Percentiles rank a stretch among this genome's conserved stretches.
phyloP scores from a whole-genome alignment of 2,113 vertebrate species.

The Salvelinus fontinalis region DNA sequence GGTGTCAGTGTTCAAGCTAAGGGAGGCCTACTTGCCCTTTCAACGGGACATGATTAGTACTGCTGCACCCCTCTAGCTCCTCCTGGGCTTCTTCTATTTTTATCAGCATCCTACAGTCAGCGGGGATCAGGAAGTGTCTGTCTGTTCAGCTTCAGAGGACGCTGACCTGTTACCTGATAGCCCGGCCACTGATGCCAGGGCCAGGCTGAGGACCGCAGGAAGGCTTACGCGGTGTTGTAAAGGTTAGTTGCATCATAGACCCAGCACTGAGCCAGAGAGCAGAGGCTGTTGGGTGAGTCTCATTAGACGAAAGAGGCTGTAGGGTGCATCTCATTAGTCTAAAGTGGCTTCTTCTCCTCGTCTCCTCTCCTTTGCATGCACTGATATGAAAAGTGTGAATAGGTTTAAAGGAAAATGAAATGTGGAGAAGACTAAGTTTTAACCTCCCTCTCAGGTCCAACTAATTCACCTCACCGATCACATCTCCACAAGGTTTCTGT shows the following conservation, averaged over 20 bases:
- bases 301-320: no score
- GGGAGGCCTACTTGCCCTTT: background rate
- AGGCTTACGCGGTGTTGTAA: background rate
- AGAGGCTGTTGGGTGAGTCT: no score
- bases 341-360: no score
- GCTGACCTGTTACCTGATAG: slow-evolving; percentile 28
- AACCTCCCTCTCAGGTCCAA: background rate
- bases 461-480: background rate
- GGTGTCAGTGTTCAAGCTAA: no score
- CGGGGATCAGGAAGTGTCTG: slow-evolving; percentile 12
- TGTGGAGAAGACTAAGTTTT: no score
- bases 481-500: background rate
- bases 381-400: background rate
- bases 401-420: background rate
- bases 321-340: no score
- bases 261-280: background rate
- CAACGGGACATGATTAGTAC: background rate
- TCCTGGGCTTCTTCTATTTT: slow-evolving; percentile 25
- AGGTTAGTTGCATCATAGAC: slow-evolving; percentile 19
- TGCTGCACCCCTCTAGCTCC: background rate
- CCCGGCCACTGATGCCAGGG: slow-evolving; percentile 2
- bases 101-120: no score
- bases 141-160: background rate
- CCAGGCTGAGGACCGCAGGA: background rate
- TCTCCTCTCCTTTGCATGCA: background rate